Evolutionary conservation across 2,888 invertebrate species (phyloP).

Genomic region (Lepeophtheirus nordmannii): DNA sequence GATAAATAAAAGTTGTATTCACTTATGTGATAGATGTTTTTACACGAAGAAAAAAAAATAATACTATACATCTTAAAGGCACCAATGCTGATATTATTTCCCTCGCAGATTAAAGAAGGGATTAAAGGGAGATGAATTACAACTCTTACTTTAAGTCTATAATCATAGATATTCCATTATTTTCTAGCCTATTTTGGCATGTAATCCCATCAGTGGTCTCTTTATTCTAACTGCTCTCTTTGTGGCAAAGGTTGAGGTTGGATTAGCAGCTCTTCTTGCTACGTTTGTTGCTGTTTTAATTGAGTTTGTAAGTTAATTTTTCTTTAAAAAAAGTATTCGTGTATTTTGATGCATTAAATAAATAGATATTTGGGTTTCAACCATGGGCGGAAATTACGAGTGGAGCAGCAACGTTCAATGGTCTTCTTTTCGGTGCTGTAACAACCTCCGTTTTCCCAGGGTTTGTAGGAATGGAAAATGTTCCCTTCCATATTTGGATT

Average conservation of each 20-base stretch:
- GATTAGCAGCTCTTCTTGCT: not conserved
- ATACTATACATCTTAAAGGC: too few relatives aligned
- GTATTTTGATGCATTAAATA: not conserved
- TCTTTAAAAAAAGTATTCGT: too few relatives aligned
- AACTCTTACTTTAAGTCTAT: too few relatives aligned
- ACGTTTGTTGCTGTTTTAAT: not conserved
- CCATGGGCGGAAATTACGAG: constrained; percentile 8
- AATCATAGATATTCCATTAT: not conserved
- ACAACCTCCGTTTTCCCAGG: constrained; percentile 10
- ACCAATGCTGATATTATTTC: too few relatives aligned
- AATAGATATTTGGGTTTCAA: constrained; percentile 9
- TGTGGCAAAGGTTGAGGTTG: not conserved
- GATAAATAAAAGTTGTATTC: too few relatives aligned
- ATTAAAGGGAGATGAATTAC: too few relatives aligned
- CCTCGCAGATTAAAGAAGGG: too few relatives aligned
- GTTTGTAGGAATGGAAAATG: not conserved
- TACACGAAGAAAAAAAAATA: too few relatives aligned
- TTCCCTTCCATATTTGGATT: constrained; percentile 8
- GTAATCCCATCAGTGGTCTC: constrained; percentile 11
- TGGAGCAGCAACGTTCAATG: constrained; percentile 20
- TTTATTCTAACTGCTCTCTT: constrained; percentile 4
- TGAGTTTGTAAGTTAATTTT: too few relatives aligned
- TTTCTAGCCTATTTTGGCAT: constrained; percentile 18
- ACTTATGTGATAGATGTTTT: too few relatives aligned
- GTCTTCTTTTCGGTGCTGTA: constrained; percentile 16